Evolutionary conservation across 37 sponge, comb jelly and placozoan genomes (phyloP), one percentile per base, ranked within the genome.

Genomic region (Diacarnus erythraeanus): DNA sequence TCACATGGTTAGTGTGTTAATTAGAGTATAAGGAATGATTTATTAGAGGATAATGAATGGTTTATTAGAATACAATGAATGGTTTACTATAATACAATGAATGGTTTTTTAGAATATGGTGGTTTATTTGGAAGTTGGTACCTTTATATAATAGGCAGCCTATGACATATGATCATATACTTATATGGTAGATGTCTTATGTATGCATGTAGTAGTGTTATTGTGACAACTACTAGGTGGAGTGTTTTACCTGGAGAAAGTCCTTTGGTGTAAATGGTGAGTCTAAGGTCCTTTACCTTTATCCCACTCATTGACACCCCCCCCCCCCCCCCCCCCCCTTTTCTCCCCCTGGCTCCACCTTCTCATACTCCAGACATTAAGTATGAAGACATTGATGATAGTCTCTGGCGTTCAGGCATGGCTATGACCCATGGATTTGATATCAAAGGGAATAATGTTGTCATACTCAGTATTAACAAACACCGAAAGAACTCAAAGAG

Each of bases 401-500:
- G 20, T 41, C 29, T 87, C 1, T 66, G 84, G 64, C 56, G 76
- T 20, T 64, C 72, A 18, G 93, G 88, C 1, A 65, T 88, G 59
- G 81, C 89, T 9, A 77, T 56, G 70, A 72, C 70, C 10, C 88
- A 76, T 72, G 89, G 89, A 0, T 68, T 59, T 0, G 88, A 87
- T 42, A 76, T 57, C 23, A 33, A 81, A 25, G 89, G 85, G 1
- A 77, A 84, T 64, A 59, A 63, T 15, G 65, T 92, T 64, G 91
- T 86, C 2, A 83, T 94, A 10, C 76, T 94, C 25, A 87, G 86
- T 59, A 80, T 86, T 41, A 76, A 42, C 2, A 44, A 82, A 39
- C 88, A 94, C 77, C 75, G 69, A 30, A 94, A 79, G 44, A 84
- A 94, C 78, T 43, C 84, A 22, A 80, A 76, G 44, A 78, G 71